These are phyloP conservation scores for Dastarcus helophoroides DNA, from an alignment of 2,888 invertebrate genomes.

Conservation along the genomic window DNA sequence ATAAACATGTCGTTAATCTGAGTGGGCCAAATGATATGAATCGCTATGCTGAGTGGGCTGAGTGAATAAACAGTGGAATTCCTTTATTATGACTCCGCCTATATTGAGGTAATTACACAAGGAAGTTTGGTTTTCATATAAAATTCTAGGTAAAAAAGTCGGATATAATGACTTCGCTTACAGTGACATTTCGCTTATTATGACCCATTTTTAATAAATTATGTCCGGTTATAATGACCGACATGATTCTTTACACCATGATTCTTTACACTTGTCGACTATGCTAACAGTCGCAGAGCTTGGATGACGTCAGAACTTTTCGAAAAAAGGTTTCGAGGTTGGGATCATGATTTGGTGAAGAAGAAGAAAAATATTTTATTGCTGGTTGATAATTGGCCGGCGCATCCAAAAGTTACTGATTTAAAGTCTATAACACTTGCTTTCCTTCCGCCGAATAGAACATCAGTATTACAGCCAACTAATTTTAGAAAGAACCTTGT, in stretches of 20 bases:
- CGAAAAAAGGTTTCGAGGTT: constrained; percentile 10
- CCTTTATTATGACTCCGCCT: constrained; percentile 6
- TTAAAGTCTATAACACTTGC: constrained; percentile 11
- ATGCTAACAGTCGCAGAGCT: constrained; percentile 13
- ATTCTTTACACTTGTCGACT: constrained; percentile 11
- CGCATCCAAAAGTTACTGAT: constrained; percentile 13
- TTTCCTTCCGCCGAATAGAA: constrained; percentile 14
- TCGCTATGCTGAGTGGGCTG: too few relatives aligned
- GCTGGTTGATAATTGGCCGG: constrained; percentile 14
- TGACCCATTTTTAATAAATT: constrained; percentile 9
- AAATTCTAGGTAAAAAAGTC: constrained; percentile 8
- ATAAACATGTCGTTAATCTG: too few relatives aligned
- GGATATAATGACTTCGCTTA: constrained; percentile 10
- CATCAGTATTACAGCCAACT: constrained; percentile 11
- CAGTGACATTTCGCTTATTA: constrained; percentile 9
- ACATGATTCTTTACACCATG: constrained; percentile 7
- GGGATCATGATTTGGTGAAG: constrained; percentile 16
- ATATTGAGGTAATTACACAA: constrained; percentile 5
- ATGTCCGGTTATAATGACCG: constrained; percentile 7
- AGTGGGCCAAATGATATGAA: too few relatives aligned
- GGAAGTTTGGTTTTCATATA: constrained; percentile 9
- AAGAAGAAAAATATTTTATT: constrained; percentile 15
- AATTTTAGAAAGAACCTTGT: constrained; percentile 12
- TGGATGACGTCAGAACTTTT: constrained; percentile 15
- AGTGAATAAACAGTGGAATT: too few relatives aligned